phyloP scores from a whole-genome alignment of 64 coral and sea anemone genomes.

The Montipora foliosa region DNA sequence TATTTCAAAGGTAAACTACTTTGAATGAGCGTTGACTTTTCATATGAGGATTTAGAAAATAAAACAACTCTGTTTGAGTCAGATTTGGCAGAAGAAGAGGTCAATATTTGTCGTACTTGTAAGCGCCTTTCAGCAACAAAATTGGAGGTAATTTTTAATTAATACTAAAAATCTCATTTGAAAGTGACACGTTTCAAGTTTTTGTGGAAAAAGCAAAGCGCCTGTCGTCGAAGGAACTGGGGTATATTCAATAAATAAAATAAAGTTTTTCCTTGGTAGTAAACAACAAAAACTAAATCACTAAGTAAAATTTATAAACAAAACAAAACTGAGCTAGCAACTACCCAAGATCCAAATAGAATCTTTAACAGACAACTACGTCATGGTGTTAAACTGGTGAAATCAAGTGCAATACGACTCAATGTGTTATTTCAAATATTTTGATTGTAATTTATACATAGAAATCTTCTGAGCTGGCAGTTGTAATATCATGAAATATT shows the following conservation, averaged over 20 bases:
- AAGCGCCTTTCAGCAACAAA: neutral
- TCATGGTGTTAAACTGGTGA: neutral
- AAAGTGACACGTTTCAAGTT: neutral
- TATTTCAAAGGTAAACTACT: constrained; percentile 12
- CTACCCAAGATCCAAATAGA: neutral
- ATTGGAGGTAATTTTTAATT: neutral
- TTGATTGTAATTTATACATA: constrained; percentile 10
- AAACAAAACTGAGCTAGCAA: neutral
- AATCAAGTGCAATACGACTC: neutral
- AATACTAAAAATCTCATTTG: neutral
- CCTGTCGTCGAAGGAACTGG: neutral
- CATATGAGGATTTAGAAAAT: neutral
- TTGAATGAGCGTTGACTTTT: neutral
- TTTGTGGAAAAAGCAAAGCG: neutral
- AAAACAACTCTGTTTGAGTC: neutral
- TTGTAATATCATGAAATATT: constrained; percentile 28
- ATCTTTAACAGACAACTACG: neutral
- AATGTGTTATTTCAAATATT: constrained; percentile 40
- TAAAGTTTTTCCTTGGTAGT: no score
- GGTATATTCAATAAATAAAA: neutral
- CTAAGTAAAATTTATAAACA: no score
- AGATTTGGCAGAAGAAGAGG: neutral
- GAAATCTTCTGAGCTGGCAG: neutral
- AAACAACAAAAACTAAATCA: no score
- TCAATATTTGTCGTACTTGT: neutral